A percentile compares a stretch with the other conserved stretches of the same genome.
phyloP scores from a whole-genome alignment of 2,113 vertebrate species.

The Nothocercus julius region DNA sequence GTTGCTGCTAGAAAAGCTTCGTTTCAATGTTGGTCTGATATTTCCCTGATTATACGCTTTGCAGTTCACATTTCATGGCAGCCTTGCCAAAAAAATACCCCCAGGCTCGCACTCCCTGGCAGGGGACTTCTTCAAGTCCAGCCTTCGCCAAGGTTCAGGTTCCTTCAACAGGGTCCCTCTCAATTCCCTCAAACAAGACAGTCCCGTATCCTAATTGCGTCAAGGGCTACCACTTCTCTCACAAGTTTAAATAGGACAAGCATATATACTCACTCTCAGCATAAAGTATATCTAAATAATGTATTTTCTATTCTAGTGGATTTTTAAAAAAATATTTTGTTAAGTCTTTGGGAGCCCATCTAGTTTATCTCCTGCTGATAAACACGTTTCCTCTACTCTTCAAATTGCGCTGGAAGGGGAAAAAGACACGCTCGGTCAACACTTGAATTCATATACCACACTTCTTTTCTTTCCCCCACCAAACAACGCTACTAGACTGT shows the following conservation, averaged over 20 bases:
- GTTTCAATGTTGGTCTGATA: slow-evolving; percentile 48
- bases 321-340: slow-evolving; percentile 84
- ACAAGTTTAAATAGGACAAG: slow-evolving; percentile 83
- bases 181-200: slow-evolving; percentile 71
- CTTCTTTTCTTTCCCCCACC: slow-evolving; percentile 68
- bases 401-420: slow-evolving; percentile 73
- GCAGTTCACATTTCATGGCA: slow-evolving; percentile 41
- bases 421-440: slow-evolving; percentile 69
- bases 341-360: slow-evolving; percentile 85
- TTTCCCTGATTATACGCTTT: slow-evolving; percentile 19
- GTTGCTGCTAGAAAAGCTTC: slow-evolving; percentile 71
- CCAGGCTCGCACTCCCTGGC: slow-evolving; percentile 69
- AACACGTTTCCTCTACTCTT: slow-evolving; percentile 74
- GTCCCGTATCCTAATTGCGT: slow-evolving; percentile 73
- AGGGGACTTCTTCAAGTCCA: slow-evolving; percentile 30
- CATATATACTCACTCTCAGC: slow-evolving; percentile 83
- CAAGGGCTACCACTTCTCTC: slow-evolving; percentile 77
- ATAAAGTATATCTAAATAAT: slow-evolving; percentile 87
- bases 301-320: slow-evolving; percentile 82
- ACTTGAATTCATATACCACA: slow-evolving; percentile 62
- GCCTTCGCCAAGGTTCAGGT: slow-evolving; percentile 43
- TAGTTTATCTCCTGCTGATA: slow-evolving; percentile 77
- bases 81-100: slow-evolving; percentile 50
- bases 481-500: slow-evolving; percentile 58
- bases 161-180: slow-evolving; percentile 55